Evolutionary conservation across 2,113 vertebrate species (phyloP).

Genomic region (Anolis sagrei): DNA sequence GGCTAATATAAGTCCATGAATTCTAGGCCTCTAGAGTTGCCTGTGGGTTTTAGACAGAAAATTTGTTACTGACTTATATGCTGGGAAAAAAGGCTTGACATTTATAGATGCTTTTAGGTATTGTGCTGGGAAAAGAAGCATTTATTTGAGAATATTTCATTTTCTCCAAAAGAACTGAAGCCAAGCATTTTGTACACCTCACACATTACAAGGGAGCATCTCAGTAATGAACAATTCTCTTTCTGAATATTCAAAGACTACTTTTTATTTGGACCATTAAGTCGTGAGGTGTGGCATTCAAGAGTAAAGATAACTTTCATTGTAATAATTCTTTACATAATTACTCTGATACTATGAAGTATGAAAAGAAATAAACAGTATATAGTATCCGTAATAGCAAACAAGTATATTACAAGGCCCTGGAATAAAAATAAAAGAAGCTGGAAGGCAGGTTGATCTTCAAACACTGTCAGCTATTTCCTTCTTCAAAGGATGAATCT

Average conservation of each 20-base stretch:
- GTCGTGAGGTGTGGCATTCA: neutral
- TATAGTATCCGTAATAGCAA: neutral
- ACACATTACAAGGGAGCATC: neutral
- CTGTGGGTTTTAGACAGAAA: neutral
- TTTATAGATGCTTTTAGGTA: neutral
- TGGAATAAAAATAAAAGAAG: neutral
- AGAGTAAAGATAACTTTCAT: neutral
- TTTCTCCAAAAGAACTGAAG: neutral
- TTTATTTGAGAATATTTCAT: neutral
- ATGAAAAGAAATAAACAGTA: conserved; percentile 25
- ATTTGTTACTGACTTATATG: neutral
- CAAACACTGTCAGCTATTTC: conserved; percentile 39
- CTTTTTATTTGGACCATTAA: conserved; percentile 26
- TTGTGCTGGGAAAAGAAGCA: neutral
- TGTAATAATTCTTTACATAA: conserved; percentile 34
- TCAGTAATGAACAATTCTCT: conserved; percentile 17
- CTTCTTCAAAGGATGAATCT: conserved; percentile 49
- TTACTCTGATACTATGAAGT: conserved; percentile 34
- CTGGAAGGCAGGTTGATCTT: neutral
- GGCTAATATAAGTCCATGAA: neutral
- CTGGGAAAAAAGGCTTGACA: neutral
- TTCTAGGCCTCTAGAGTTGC: neutral
- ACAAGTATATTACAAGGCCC: conserved; percentile 28
- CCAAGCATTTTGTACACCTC: neutral
- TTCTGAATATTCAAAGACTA: conserved; percentile 16